Evolutionary conservation across 2,888 invertebrate genomes (phyloP).

Genomic region (Latrodectus hesperus): DNA sequence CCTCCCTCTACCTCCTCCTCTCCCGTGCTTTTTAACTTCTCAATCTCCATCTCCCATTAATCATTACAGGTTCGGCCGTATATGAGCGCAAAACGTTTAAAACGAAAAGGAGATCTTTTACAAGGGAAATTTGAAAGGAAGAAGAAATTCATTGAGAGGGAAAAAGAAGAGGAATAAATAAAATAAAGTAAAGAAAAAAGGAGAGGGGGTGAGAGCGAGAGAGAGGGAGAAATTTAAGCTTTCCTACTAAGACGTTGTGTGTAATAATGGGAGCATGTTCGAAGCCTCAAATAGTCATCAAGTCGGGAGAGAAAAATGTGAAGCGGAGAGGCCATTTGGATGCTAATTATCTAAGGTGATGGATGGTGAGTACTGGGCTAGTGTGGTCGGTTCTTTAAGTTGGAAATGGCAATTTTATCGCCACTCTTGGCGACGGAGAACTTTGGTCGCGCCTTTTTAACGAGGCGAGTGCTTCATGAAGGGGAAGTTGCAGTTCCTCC

Average conservation of each 20-base stretch:
- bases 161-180: background rate
- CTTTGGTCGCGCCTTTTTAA: background rate
- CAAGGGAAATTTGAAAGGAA: conserved; percentile 55
- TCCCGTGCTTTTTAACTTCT: conserved; percentile 47
- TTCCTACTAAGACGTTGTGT: conserved; percentile 66
- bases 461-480: background rate
- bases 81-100: conserved; percentile 65
- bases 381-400: conserved; percentile 38
- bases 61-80: conserved; percentile 54
- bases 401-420: conserved; percentile 28
- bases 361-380: conserved; percentile 67
- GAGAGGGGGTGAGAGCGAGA: conserved; percentile 8
- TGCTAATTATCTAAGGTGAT: conserved; percentile 68
- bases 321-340: conserved; percentile 67
- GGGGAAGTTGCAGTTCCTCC: background rate
- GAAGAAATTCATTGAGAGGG: conserved; percentile 36
- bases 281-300: conserved; percentile 69
- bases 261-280: conserved; percentile 67
- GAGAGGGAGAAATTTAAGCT: conserved; percentile 66
- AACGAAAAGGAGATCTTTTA: conserved; percentile 56
- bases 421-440: conserved; percentile 48
- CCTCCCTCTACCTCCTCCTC: background rate
- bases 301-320: conserved; percentile 66
- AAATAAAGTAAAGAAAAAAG: conserved; percentile 4
- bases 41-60: conserved; percentile 58